phyloP scores from a whole-genome alignment of 2,113 vertebrate species.

The Carollia perspicillata region DNA sequence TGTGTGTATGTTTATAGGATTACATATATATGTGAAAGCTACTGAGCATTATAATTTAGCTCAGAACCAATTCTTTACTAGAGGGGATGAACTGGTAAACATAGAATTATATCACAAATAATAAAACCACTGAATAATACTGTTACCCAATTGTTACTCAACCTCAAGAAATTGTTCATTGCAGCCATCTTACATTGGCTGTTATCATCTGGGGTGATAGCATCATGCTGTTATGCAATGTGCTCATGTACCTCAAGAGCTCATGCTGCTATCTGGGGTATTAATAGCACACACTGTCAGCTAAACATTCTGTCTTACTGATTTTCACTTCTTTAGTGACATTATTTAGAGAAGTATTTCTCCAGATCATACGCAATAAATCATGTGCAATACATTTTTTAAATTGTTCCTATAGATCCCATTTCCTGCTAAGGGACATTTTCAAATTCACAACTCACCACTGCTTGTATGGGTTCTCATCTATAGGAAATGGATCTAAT shows the following conservation, averaged over 20 bases:
- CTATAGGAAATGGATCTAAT: conserved; percentile 78
- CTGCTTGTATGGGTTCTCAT: conserved; percentile 75
- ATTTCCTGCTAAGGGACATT: not conserved
- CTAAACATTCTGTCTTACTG: not conserved
- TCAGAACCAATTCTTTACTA: conserved; percentile 25
- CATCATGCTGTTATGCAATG: not conserved
- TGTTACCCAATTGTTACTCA: not conserved
- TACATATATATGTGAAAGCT: not conserved
- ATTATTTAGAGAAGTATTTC: not conserved
- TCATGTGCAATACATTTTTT: not conserved
- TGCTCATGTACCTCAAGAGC: not conserved
- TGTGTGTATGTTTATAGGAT: too few species aligned
- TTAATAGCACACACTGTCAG: not conserved
- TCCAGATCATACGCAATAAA: not conserved
- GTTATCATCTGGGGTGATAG: too few species aligned
- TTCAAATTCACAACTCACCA: conserved; percentile 75
- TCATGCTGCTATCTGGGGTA: not conserved
- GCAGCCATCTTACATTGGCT: not conserved
- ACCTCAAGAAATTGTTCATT: not conserved
- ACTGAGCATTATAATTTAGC: not conserved
- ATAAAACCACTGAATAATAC: not conserved
- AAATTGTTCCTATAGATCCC: not conserved
- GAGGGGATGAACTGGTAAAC: not conserved
- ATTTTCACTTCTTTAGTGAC: not conserved
- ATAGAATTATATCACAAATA: not conserved